Evolutionary conservation across 2,113 vertebrate genomes (phyloP).

Genomic region (Plotosus lineatus): DNA sequence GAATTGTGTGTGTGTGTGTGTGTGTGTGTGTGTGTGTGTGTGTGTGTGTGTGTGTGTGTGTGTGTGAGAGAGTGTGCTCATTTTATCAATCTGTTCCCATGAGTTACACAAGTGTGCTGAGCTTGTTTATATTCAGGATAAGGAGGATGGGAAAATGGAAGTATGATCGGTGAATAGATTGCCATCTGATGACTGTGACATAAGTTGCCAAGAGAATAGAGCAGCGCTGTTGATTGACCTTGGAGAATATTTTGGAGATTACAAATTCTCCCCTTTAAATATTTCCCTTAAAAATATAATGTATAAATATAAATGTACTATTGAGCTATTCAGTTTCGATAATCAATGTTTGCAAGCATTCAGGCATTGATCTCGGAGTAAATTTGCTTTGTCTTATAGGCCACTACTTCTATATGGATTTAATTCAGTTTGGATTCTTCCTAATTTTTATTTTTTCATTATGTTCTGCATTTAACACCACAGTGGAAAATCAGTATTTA

Average conservation of each 20-base stretch:
- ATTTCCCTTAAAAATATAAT: not conserved
- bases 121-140: constrained; percentile 8
- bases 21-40: constrained; percentile 1
- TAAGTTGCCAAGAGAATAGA: constrained; percentile 22
- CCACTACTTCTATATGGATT: not conserved
- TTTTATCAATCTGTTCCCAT: not conserved
- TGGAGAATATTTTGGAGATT: constrained; percentile 20
- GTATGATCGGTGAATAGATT: constrained; percentile 10
- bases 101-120: not conserved
- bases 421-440: constrained; percentile 2
- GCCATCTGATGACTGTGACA: constrained; percentile 5
- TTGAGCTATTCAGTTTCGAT: not conserved
- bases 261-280: not conserved
- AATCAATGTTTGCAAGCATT: not conserved
- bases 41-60: not conserved
- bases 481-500: no score
- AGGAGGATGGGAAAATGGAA: not conserved
- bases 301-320: not conserved
- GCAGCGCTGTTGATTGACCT: constrained; percentile 21
- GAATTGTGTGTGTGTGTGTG: not conserved
- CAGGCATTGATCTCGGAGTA: not conserved
- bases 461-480: no score
- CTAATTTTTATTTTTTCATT: no score
- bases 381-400: not conserved
- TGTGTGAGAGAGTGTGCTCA: not conserved